Base-by-base conservation (phyloP, 2,113 vertebrate species). In the Camelus dromedarius region DNA sequence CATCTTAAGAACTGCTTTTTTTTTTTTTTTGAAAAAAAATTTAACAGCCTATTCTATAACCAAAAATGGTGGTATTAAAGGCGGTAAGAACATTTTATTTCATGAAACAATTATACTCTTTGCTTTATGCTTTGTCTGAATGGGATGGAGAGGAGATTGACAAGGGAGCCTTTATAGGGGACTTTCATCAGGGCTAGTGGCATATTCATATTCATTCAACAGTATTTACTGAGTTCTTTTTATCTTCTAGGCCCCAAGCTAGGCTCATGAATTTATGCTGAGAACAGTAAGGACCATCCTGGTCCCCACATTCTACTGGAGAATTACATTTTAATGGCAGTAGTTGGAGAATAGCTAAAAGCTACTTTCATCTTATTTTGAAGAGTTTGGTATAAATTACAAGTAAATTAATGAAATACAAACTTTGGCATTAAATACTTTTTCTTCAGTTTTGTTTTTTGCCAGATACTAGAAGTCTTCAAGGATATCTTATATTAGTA, bases 381-480 rank as follows among this genome's bases (percentile, higher is more conserved):
- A 70, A 95, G 15, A 89, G 11, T 52, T 32, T 54, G 20, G 5
- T 88, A 46, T 75, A 70, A 86, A 80, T 92, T 72, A 30, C 9
- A 70, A 95, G 13, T n/a, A 93, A 96, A 58, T 91, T 88, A 88
- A 16, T 7, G 67, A 96, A 93, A 69, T 20, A 32, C 1, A 93
- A 60, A 89, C 30, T 79, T 95, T 28, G 9, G 54, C 26, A 56
- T 38, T 66, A 77, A 79, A 14, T 28, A 70, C 3, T n/a, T 93
- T 91, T 94, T 88, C 50, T 89, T 84, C 11, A 69, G 8, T 58
- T 42, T 91, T 84, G 8, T 66, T 93, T 89, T 96, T 84, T 56
- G n/a, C 1, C 18, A 14, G 2, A 4, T 70, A 81, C 64, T 76
- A 19, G 94, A 89, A 84, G 0, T 94, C 19, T 75, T 93, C 42